Conservation (phyloP, 35 echinoderm and acorn worm genomes). For the Eucidaris tribuloides region DNA sequence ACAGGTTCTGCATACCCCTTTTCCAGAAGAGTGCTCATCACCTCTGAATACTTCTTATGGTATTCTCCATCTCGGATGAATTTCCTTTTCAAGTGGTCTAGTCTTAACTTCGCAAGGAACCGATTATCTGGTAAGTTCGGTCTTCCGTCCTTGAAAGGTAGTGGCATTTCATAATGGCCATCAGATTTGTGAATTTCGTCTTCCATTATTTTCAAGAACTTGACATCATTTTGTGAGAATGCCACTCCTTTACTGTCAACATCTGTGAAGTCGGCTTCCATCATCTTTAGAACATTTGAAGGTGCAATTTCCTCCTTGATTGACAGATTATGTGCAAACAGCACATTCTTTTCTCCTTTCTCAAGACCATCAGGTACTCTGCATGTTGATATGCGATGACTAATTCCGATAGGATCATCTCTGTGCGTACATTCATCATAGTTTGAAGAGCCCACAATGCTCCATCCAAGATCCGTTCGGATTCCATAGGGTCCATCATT, state of each 20-base stretch:
- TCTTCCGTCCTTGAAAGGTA: conserved; percentile 6
- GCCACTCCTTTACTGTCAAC: background rate
- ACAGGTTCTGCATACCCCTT: conserved; percentile 43
- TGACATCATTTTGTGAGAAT: background rate
- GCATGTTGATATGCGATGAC: background rate
- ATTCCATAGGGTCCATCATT: conserved; percentile 35
- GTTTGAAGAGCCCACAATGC: conserved; percentile 50
- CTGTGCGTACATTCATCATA: background rate
- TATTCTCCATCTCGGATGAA: conserved; percentile 14
- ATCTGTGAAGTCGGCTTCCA: conserved; percentile 47
- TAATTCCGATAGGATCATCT: background rate
- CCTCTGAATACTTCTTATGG: background rate
- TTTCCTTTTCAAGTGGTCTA: background rate
- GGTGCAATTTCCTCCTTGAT: conserved; percentile 36
- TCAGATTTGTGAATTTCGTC: background rate
- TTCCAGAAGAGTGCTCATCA: conserved; percentile 29
- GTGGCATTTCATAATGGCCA: background rate
- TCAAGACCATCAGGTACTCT: background rate
- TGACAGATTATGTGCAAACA: background rate
- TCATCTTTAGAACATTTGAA: conserved; percentile 13
- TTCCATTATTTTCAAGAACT: background rate
- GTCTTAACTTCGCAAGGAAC: background rate
- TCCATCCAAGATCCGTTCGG: conserved; percentile 58
- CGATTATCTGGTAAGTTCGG: conserved; percentile 22
- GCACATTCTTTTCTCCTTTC: background rate